Percentiles rank a stretch among this genome's conserved stretches.
phyloP scores from a whole-genome alignment of 2,888 invertebrate species.

The Hirtodrosophila trivittata region DNA sequence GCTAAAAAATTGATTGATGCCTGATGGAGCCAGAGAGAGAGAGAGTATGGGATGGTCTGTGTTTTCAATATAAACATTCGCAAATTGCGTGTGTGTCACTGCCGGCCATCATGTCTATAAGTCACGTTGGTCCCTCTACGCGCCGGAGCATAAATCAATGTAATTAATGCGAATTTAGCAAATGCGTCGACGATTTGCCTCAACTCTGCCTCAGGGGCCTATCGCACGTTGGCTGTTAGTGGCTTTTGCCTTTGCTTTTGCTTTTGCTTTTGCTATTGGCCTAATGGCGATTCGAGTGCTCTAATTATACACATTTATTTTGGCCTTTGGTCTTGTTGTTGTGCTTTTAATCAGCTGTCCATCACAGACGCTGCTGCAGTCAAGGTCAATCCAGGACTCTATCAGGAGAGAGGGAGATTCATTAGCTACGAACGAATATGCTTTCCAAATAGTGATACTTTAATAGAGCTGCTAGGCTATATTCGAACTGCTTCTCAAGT shows the following conservation, averaged over 20 bases:
- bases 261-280: not conserved
- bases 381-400: slow-evolving; percentile 34
- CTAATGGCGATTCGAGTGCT: slow-evolving; percentile 66
- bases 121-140: slow-evolving; percentile 51
- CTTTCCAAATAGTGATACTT: too few species aligned
- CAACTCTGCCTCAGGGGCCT: too few species aligned
- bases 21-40: too few species aligned
- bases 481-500: too few species aligned
- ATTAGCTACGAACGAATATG: too few species aligned
- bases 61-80: slow-evolving; percentile 47
- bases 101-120: slow-evolving; percentile 55
- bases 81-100: slow-evolving; percentile 51
- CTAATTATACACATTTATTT: slow-evolving; percentile 70
- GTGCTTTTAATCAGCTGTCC: slow-evolving; percentile 8
- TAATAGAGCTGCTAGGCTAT: too few species aligned
- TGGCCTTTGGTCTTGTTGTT: not conserved
- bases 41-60: slow-evolving; percentile 25
- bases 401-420: too few species aligned
- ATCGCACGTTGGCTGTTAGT: not conserved
- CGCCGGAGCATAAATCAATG: slow-evolving; percentile 73
- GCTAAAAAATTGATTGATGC: slow-evolving; percentile 76
- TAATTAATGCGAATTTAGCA: slow-evolving; percentile 77
- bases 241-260: too few species aligned
- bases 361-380: slow-evolving; percentile 8
- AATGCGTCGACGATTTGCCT: slow-evolving; percentile 30